A percentile compares a stretch with the other conserved stretches of the same genome.
Conservation (phyloP, 2,888 invertebrate genomes). For the Oligia latruncula region DNA sequence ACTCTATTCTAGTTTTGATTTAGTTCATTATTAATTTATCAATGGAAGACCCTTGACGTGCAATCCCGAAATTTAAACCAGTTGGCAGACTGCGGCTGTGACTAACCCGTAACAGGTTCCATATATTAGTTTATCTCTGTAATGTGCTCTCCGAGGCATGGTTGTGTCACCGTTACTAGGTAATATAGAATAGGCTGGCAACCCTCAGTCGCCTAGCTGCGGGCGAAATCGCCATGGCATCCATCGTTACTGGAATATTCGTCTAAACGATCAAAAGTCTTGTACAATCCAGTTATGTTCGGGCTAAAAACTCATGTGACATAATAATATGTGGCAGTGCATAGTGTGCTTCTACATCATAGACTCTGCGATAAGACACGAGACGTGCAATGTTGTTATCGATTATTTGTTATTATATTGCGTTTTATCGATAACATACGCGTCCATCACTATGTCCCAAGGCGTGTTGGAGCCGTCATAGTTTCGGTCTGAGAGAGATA, state of each 20-base stretch:
- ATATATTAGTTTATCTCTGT: neutral
- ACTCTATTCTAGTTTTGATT: neutral
- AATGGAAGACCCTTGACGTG: neutral
- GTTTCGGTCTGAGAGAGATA: neutral
- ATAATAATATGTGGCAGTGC: neutral
- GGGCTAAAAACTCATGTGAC: constrained; percentile 21
- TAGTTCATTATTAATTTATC: neutral
- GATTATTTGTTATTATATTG: neutral
- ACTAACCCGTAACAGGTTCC: neutral
- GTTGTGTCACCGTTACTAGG: neutral
- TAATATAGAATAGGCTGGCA: neutral
- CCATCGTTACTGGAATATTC: constrained; percentile 1
- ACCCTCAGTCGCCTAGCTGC: neutral
- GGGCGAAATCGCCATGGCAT: constrained; percentile 20
- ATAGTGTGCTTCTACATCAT: neutral
- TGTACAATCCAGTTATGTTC: constrained; percentile 7
- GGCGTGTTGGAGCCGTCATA: neutral
- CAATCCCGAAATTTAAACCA: neutral
- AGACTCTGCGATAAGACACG: neutral
- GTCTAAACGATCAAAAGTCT: neutral
- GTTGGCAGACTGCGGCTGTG: neutral
- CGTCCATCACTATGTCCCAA: neutral
- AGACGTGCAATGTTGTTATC: neutral
- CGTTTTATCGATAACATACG: neutral
- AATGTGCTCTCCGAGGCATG: neutral